Conservation (phyloP, 2,797 vertebrate genomes). For the Poliocrania exsul region DNA sequence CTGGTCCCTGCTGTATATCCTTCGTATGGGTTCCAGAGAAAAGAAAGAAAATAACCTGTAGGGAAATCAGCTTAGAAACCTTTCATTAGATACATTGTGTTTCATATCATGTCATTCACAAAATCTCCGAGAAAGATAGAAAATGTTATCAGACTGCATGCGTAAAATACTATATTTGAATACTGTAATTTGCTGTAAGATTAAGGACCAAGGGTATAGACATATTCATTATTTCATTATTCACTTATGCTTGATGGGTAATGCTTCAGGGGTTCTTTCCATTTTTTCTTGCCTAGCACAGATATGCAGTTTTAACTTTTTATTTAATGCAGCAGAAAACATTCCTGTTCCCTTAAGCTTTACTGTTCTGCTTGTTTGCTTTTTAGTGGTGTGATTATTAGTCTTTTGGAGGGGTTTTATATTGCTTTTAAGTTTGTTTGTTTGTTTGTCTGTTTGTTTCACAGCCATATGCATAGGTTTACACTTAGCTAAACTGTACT, state of each 20-base stretch:
- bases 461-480: not conserved
- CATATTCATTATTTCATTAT: constrained; percentile 75
- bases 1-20: constrained; percentile 79
- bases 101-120: constrained; percentile 78
- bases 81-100: constrained; percentile 83
- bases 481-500: not conserved
- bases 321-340: constrained; percentile 53
- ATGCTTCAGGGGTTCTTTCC: constrained; percentile 67
- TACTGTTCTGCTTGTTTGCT: constrained; percentile 37
- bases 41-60: constrained; percentile 82
- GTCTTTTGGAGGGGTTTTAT: not conserved
- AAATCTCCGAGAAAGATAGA: constrained; percentile 77
- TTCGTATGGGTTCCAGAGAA: constrained; percentile 80
- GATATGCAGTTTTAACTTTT: constrained; percentile 61
- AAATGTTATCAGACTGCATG: constrained; percentile 76
- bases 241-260: constrained; percentile 75
- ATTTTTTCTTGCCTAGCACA: constrained; percentile 28
- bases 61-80: constrained; percentile 83
- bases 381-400: constrained; percentile 16
- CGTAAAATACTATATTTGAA: constrained; percentile 79
- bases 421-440: constrained; percentile 9
- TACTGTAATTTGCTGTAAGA: constrained; percentile 82
- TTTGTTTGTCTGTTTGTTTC: not conserved
- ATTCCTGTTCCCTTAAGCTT: constrained; percentile 22
- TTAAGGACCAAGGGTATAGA: constrained; percentile 76